Base-by-base conservation (phyloP, 2,113 vertebrate species). In the Sebastes fasciatus region DNA sequence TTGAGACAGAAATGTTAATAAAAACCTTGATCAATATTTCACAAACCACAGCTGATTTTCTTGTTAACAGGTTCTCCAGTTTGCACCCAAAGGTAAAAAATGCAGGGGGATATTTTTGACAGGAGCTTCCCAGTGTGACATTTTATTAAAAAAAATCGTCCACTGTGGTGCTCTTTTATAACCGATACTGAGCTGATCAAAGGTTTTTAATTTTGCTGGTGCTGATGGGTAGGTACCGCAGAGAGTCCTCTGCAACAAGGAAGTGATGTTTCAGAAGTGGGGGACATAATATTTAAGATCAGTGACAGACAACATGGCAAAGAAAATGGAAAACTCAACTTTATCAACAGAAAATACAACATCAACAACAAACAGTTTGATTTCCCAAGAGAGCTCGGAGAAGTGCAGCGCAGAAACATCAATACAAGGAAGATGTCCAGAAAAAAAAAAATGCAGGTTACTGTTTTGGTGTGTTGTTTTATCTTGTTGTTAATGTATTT, bases 1-100 rank as follows among this genome's bases (percentile, higher is more conserved):
- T 73, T 76, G 71, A 68, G 66, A 74, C 48, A 85, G 78, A 87
- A 86, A 80, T 60, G 69, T 84, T 90, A 86, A 86, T 90, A 84
- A 84, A 83, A 90, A 64, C 72, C 75, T 85, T 87, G 80, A 91
- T 91, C 82, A 74, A 81, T 88, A 80, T 83, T 90, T 89, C 81
- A 87, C 76, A 88, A 88, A 84, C 74, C 73, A 26, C 80, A 54
- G 81, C 74, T 79, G 79, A 86, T 76, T 79, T 83, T 78, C 79
- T 80, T 66, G 75, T 72, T 89, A 89, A 80, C 81, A 75, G 78
- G 42, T 84, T 85, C 72, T 77, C 45, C 23, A 19, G 67, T 79
- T 78, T 67, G 61, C 17, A 57, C 66, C 54, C 23, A 52, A 70
- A 63, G 80, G 72, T 79, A 68, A 74, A 34, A 82, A 83, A 77